Conservation (phyloP, 2,888 invertebrate genomes). For the Sphaerophoria rueppellii region DNA sequence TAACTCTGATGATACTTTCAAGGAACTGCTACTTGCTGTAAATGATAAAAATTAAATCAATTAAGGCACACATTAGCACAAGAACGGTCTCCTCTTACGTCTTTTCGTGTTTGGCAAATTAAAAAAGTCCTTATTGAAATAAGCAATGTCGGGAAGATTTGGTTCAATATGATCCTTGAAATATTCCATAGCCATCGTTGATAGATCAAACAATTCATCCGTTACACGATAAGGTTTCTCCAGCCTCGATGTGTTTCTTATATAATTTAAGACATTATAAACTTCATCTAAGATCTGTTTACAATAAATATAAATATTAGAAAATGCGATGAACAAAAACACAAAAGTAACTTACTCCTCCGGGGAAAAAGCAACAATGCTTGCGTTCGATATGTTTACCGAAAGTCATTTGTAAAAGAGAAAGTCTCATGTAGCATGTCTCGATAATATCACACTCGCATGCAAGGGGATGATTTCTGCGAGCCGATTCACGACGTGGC, state of each 20-base stretch:
- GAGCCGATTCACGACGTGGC: conserved; percentile 93
- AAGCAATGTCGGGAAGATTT: conserved; percentile 92
- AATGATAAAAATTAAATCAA: background rate
- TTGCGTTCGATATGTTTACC: conserved; percentile 96
- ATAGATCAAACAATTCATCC: conserved; percentile 96
- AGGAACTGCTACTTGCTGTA: conserved; percentile 77
- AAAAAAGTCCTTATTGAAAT: conserved; percentile 92
- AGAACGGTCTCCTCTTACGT: conserved; percentile 75
- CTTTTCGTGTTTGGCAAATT: conserved; percentile 83
- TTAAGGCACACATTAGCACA: conserved; percentile 10
- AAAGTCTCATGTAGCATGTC: conserved; percentile 95
- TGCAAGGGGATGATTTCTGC: conserved; percentile 94
- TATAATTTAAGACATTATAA: conserved; percentile 91
- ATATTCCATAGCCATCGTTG: conserved; percentile 99
- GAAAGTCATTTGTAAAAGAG: conserved; percentile 95
- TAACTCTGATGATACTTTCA: conserved; percentile 79
- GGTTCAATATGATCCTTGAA: conserved; percentile 97
- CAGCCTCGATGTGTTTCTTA: conserved; percentile 91
- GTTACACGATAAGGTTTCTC: conserved; percentile 95
- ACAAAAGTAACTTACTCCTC: conserved; percentile 86
- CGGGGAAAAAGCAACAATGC: conserved; percentile 97
- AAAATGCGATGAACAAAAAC: background rate
- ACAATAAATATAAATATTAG: conserved; percentile 29
- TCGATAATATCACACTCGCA: conserved; percentile 97
- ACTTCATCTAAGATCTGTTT: conserved; percentile 95